These are phyloP conservation scores for Pongo pygmaeus DNA, from an alignment of 2,113 vertebrate genomes.

Conservation along the genomic window DNA sequence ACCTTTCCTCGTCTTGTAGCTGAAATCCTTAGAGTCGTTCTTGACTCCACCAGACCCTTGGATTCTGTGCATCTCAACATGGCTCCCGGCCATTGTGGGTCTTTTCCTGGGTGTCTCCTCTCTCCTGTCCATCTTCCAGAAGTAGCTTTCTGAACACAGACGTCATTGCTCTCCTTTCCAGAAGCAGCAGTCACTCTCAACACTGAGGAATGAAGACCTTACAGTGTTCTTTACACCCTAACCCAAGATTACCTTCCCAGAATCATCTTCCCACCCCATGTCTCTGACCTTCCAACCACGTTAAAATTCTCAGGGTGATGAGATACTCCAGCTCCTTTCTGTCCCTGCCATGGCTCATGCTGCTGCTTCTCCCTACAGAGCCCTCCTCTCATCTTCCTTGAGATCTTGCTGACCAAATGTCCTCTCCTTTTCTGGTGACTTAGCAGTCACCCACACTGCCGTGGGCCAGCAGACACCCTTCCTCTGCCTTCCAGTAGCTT, in stretches of 20 bases:
- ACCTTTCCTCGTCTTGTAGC: background rate
- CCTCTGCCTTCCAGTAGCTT: background rate
- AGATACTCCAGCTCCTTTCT: background rate
- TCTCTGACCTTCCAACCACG: background rate
- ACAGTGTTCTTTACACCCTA: background rate
- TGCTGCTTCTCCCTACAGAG: background rate
- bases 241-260: background rate
- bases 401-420: background rate
- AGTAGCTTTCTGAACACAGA: background rate
- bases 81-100: accelerated
- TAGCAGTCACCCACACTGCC: background rate
- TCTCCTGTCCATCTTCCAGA: background rate
- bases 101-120: background rate
- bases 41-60: background rate
- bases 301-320: background rate
- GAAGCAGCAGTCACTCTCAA: background rate
- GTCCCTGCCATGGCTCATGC: background rate
- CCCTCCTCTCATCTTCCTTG: background rate
- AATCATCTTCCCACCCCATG: background rate
- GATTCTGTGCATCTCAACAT: accelerated
- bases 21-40: background rate
- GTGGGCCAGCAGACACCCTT: background rate
- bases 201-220: background rate
- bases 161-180: background rate
- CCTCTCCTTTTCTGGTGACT: background rate